Base-by-base conservation (phyloP, 2,113 vertebrate species). In the Passer montanus region DNA sequence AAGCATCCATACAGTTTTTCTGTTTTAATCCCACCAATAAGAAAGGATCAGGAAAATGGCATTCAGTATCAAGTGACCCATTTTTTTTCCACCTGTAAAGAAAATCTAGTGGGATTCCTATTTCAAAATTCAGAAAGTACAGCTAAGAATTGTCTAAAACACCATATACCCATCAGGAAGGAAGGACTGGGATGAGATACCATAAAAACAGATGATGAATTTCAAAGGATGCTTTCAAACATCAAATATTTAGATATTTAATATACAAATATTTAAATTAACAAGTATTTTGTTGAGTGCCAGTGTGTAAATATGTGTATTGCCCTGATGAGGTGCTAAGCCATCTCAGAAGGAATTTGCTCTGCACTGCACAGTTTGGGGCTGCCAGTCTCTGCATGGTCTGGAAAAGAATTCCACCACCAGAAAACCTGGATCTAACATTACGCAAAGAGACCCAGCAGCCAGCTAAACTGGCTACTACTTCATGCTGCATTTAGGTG, bases 11-110 rank as follows among this genome's bases (percentile, higher is more conserved):
- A 77, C 46, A 92, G 84, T 96, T 93, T 94, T 94, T 74, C 64
- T 90, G 43, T 76, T 93, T 93, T 98, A 97, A 97, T 97, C 91
- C 84, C 62, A 82, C 92, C 95, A 94, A 79, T 68, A 93, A 94
- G 87, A 86, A 93, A 83, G 73, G 87, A 73, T 81, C 78, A 85
- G 84, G 28, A 92, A 91, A 95, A 91, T 4, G 28, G 77, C 62
- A 94, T 55, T 60, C 69, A 78, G 74, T 64, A 95, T 15, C 60
- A 89, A 89, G 90, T 77, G 84, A 96, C 93, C 94, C 78, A 85
- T 85, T 97, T 97, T 97, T 96, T 95, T 35, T 6, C 84, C 53
- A 96, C 67, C 73, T 94, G 50, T 67, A 79, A 84, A 90, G 68
- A 93, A 88, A 94, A 55, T 7, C n/a, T 4, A 59, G 8, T 10